Conservation (phyloP, 2,888 invertebrate genomes). For the Acanthosepion esculentum region DNA sequence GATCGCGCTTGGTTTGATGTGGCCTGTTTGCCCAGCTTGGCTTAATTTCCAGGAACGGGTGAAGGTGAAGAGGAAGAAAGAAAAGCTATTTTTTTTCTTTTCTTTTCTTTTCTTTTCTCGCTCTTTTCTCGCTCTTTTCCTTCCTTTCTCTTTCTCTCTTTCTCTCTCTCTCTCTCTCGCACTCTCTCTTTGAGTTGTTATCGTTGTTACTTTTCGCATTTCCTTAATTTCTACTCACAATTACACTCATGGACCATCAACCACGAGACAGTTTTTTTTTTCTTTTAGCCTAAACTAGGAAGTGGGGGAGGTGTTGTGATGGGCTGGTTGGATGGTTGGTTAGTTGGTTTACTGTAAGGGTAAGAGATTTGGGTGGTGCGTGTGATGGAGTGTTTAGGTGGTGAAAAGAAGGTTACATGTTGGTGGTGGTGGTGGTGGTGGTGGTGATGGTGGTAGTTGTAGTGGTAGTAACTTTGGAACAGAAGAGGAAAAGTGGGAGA, state of each 20-base stretch:
- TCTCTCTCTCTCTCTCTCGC: not conserved
- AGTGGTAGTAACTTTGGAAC: not conserved
- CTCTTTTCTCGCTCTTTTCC: not conserved
- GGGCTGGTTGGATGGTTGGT: not conserved
- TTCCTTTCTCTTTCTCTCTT: not conserved
- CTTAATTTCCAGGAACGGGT: slow-evolving; percentile 6
- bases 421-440: not conserved
- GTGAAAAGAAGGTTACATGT: not conserved
- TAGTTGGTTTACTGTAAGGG: not conserved
- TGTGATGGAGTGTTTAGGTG: not conserved
- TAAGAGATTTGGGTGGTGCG: not conserved
- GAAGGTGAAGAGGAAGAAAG: not conserved
- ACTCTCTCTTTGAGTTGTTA: not conserved
- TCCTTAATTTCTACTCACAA: not conserved
- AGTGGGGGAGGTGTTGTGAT: not conserved
- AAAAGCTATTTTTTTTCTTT: not conserved
- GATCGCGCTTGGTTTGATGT: slow-evolving; percentile 9
- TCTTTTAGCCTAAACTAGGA: not conserved
- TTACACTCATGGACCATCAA: slow-evolving; percentile 4
- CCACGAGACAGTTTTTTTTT: slow-evolving; percentile 5
- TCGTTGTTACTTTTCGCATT: not conserved
- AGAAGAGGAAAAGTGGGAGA: not conserved
- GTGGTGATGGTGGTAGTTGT: not conserved
- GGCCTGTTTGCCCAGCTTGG: slow-evolving; percentile 33
- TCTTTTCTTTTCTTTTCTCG: too few species aligned